phyloP scores from a whole-genome alignment of 2,113 vertebrate genomes.

The Daubentonia madagascariensis region DNA sequence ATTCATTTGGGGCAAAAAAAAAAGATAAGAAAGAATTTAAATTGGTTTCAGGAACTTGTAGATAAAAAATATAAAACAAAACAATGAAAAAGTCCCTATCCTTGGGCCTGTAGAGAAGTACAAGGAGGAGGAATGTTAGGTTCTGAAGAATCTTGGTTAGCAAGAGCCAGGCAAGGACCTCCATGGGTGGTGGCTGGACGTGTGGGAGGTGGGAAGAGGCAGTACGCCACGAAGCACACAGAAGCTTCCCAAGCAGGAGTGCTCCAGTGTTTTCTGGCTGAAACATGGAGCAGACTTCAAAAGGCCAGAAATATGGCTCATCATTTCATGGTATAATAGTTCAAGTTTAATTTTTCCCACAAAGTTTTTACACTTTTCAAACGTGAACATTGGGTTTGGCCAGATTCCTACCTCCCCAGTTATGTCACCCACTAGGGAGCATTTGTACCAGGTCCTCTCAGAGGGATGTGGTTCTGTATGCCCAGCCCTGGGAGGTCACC shows the following conservation, averaged over 20 bases:
- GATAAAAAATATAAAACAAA: not conserved
- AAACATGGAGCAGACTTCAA: not conserved
- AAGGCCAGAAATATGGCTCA: not conserved
- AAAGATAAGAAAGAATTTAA: not conserved
- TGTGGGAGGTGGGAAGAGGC: rapidly evolving
- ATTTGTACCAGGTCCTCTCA: rapidly evolving
- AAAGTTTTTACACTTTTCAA: not conserved
- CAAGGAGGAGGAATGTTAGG: not conserved
- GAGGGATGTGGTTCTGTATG: not conserved
- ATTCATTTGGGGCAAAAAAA: not conserved
- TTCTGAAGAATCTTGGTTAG: not conserved
- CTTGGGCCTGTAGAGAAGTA: not conserved
- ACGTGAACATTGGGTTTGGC: not conserved
- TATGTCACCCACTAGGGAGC: rapidly evolving
- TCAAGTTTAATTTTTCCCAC: not conserved
- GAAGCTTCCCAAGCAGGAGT: not conserved
- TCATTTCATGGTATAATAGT: not conserved
- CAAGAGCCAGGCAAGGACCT: rapidly evolving
- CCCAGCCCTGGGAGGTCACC: rapidly evolving
- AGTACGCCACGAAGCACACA: not conserved
- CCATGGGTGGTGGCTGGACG: rapidly evolving
- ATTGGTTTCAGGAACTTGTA: not conserved
- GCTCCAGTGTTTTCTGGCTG: not conserved
- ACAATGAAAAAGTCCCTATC: not conserved
- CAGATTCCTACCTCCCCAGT: not conserved